Evolutionary conservation across 92 coral and sea anemone species (phyloP).

Genomic region (Pocillopora grandis): DNA sequence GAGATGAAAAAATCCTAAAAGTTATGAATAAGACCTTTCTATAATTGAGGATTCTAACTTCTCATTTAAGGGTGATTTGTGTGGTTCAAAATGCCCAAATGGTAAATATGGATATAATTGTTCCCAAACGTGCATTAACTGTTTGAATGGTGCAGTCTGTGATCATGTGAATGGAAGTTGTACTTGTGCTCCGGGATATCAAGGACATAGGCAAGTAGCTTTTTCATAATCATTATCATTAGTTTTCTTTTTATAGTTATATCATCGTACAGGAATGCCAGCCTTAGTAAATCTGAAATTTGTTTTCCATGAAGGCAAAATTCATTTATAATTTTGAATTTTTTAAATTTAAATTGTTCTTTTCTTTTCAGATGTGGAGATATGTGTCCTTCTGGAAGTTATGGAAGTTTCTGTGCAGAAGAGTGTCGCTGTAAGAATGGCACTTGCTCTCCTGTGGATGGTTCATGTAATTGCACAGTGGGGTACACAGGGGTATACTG

Average conservation of each 20-base stretch:
- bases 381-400: constrained; percentile 59
- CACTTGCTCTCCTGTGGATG: constrained; percentile 77
- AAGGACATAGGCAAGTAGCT: constrained; percentile 66
- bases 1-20: too few species aligned
- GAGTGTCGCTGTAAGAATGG: constrained; percentile 76
- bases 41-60: background rate
- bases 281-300: too few species aligned
- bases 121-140: constrained; percentile 62
- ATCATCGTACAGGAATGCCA: too few species aligned
- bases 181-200: constrained; percentile 80
- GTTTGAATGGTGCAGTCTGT: constrained; percentile 87
- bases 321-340: background rate
- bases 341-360: background rate
- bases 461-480: constrained; percentile 79
- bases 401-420: constrained; percentile 57
- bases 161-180: constrained; percentile 84
- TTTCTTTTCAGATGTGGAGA: constrained; percentile 53
- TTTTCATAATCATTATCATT: background rate
- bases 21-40: too few species aligned
- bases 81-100: constrained; percentile 72
- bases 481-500: constrained; percentile 87
- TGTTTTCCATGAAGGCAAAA: too few species aligned
- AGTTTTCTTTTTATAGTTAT: too few species aligned
- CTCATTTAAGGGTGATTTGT: constrained; percentile 69
- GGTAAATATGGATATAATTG: constrained; percentile 85